Base-by-base conservation (phyloP, 2,888 invertebrate genomes). In the Drosophila longiperda region DNA sequence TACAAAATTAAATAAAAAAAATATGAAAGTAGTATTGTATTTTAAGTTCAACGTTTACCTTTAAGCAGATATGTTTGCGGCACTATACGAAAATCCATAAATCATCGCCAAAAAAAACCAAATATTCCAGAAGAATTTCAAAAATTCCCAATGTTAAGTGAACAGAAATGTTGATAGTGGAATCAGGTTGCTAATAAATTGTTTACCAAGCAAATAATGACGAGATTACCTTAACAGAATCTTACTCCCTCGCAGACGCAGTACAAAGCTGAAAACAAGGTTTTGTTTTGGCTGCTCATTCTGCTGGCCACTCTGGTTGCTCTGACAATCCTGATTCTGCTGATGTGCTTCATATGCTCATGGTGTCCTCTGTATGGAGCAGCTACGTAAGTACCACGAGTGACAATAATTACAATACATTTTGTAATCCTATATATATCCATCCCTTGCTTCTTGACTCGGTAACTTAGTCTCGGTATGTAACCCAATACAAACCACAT, bases 301-400 rank as follows among this genome's bases (percentile, higher is more conserved):
- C 92, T 97, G 20, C 92, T 98, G 73, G 96, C 97, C 55, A 94
- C 97, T 34, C 92, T 97, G 72, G 95, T 97, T 79, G 95, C 97
- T 0, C 87, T 97, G 34, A 95, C 96, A 15, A 94, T 97, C 77
- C 93, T 97, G 67, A 94, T 96, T 61, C 94, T 97, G 57, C 95
- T 97, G 74, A 94, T 97, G 70, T 98, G 97, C 93, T 97, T 97
- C 90, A 96, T 97, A 76, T 97, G 97, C 91, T 96, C 96, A 83
- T 96, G 96, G 87, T 97, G 97, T 90, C 97, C 97, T n/a, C 94
- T 97, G 60, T 97, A 96, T 87, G 96, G 95, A 93, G 96, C 96
- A 61, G 95, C 96, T 60, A 95, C 96, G 95, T 95, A 94, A 92
- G 91, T 85, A 50, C 33, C 7, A 32, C 32, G 8, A 50, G 3